Percentiles rank a stretch among this genome's conserved stretches.
Evolutionary conservation across 2,888 invertebrate species (phyloP).

Genomic region (Tetramorium bicarinatum): DNA sequence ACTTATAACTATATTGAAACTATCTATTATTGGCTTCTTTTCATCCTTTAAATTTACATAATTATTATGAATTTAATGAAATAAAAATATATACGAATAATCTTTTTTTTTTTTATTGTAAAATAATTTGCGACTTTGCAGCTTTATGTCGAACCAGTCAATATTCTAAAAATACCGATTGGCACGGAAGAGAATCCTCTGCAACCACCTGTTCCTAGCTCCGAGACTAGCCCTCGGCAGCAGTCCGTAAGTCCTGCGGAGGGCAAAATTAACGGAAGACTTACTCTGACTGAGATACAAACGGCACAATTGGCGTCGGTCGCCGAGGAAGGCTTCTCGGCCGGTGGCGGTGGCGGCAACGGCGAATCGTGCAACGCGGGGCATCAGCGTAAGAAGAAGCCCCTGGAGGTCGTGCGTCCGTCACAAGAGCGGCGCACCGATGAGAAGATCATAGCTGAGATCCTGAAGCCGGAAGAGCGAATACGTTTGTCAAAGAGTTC

Average conservation of each 20-base stretch:
- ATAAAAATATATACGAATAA: background rate
- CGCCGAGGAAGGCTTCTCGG: slow-evolving; percentile 70
- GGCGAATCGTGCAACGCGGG: slow-evolving; percentile 66
- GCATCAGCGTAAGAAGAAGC: slow-evolving; percentile 68
- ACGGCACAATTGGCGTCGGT: slow-evolving; percentile 76
- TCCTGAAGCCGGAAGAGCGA: slow-evolving; percentile 84
- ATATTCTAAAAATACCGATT: slow-evolving; percentile 79
- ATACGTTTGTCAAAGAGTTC: slow-evolving; percentile 79
- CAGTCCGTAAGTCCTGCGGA: slow-evolving; percentile 73
- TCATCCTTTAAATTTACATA: background rate
- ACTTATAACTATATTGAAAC: background rate
- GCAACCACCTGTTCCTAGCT: slow-evolving; percentile 64
- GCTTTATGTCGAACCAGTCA: slow-evolving; percentile 85
- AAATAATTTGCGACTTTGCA: slow-evolving; percentile 64
- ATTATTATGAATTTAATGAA: background rate
- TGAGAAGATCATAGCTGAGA: slow-evolving; percentile 85
- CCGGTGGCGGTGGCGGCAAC: slow-evolving; percentile 41
- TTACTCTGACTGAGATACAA: slow-evolving; percentile 77
- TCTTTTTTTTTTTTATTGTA: background rate
- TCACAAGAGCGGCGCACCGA: slow-evolving; percentile 79
- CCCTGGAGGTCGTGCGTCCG: slow-evolving; percentile 61
- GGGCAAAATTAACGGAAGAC: slow-evolving; percentile 82
- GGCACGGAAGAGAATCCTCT: slow-evolving; percentile 75
- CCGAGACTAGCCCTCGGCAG: slow-evolving; percentile 63
- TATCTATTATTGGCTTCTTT: background rate